Evolutionary conservation across 2,113 vertebrate genomes (phyloP), one percentile per base, ranked within the genome.

Genomic region (Mola mola): DNA sequence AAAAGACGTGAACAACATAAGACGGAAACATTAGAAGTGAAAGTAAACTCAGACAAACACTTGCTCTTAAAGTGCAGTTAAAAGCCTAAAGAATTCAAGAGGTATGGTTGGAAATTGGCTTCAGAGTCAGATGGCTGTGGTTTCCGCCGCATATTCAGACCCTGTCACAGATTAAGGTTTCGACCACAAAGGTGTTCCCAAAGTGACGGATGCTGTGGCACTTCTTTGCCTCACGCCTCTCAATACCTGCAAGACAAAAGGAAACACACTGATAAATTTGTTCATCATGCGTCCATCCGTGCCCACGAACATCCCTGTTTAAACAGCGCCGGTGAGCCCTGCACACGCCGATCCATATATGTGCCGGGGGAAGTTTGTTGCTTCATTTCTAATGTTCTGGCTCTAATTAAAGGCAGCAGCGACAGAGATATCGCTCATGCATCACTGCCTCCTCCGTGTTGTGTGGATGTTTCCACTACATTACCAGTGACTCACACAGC

Each of bases 101-200:
- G 86, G 81, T 85, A 87, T 83, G 85, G 47, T 86, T 89, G 85
- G 33, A 60, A 85, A 64, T 78, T 85, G 81, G 82, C 82, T 87
- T 84, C 66, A 49, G 72, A 38, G 61, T 83, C 57, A 57, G 62
- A 42, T 59, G 78, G 74, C 73, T 66, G 38, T 57, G 62, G 46
- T 60, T 66, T 64, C 74, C 40, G 24, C 48, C 36, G 24, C 62
- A 22, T 68, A 60, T 74, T 94, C 86, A 93, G 61, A 85, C 70
- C 66, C 88, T 73, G 37, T 93, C 89, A 43, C 96, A 98, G 92
- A 98, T 96, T 62, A 93, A 75, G 0, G 96, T 98, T 90, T 98
- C 96, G 0, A 98, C 93, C 87, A 97, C 95, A 72, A 98, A 97
- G 3, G 94, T 96, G 88, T 96, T 98, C 83, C 95, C 96, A 11